Evolutionary conservation across 2,797 vertebrate genomes (phyloP).

Genomic region (Pempheris klunzingeri): DNA sequence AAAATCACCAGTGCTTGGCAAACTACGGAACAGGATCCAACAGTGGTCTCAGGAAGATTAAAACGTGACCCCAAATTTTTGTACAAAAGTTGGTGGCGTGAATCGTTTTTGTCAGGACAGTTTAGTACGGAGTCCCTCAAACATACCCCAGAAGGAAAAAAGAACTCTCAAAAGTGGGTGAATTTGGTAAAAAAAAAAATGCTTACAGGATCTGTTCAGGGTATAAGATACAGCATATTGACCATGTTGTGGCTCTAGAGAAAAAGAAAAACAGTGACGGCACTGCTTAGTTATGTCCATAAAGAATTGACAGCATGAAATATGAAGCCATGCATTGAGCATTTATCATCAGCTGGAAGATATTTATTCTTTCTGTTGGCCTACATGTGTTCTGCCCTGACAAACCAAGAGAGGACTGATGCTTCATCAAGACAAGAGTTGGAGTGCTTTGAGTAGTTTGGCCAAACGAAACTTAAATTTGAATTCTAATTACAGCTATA

Average conservation of each 20-base stretch:
- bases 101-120: neutral
- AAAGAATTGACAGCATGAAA: slow-evolving; percentile 56
- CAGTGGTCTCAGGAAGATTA: slow-evolving; percentile 7
- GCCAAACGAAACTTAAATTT: slow-evolving; percentile 11
- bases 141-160: neutral
- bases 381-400: slow-evolving; percentile 42
- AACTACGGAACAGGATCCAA: slow-evolving; percentile 16
- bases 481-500: slow-evolving; percentile 8
- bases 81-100: neutral
- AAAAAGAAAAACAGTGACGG: slow-evolving; percentile 15
- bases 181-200: slow-evolving; percentile 26
- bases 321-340: slow-evolving; percentile 57
- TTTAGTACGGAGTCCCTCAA: neutral
- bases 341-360: slow-evolving; percentile 49
- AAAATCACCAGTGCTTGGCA: slow-evolving; percentile 19
- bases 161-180: slow-evolving; percentile 1
- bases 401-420: slow-evolving; percentile 56
- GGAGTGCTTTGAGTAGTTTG: neutral
- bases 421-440: slow-evolving; percentile 17
- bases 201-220: slow-evolving; percentile 31
- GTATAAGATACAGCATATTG: slow-evolving; percentile 45
- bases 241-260: slow-evolving; percentile 45
- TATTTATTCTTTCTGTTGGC: slow-evolving; percentile 45
- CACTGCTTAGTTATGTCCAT: slow-evolving; percentile 60
- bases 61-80: neutral